A percentile compares a stretch with the other conserved stretches of the same genome.
These are phyloP conservation scores for Orussus abietinus DNA, from an alignment of 1,140 invertebrate species.

Conservation along the genomic window DNA sequence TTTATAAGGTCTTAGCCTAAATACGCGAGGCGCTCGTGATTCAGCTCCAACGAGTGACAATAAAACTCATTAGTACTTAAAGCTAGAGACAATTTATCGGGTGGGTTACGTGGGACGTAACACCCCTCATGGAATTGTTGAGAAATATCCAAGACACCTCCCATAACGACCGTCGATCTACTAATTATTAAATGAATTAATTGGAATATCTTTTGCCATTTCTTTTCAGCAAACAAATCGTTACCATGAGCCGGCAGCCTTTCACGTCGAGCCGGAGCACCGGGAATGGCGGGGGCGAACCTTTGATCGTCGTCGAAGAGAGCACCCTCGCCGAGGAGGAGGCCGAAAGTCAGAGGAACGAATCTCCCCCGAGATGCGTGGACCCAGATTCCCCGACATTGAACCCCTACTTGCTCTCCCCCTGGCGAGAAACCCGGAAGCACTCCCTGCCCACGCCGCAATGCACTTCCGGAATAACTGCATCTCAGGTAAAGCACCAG, in stretches of 20 bases:
- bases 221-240: constrained; percentile 17
- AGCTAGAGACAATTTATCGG: too few species aligned
- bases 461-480: constrained; percentile 77
- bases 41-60: too few species aligned
- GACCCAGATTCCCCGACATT: constrained; percentile 69
- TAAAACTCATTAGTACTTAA: too few species aligned
- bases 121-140: too few species aligned
- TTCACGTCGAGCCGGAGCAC: constrained; percentile 34
- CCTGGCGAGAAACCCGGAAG: constrained; percentile 72
- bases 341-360: constrained; percentile 55
- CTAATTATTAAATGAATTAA: too few species aligned
- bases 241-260: constrained; percentile 45
- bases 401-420: constrained; percentile 75
- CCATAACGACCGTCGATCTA: too few species aligned
- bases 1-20: too few species aligned
- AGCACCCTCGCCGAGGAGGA: constrained; percentile 62
- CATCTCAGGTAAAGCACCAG: constrained; percentile 75
- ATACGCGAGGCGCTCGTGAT: too few species aligned
- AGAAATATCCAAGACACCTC: too few species aligned
- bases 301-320: constrained; percentile 77
- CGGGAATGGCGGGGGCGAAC: constrained; percentile 53
- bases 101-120: too few species aligned
- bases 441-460: constrained; percentile 77
- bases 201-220: too few species aligned
- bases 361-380: constrained; percentile 59